Conservation (phyloP, 2,113 vertebrate species). For the Oxyruncus cristatus region DNA sequence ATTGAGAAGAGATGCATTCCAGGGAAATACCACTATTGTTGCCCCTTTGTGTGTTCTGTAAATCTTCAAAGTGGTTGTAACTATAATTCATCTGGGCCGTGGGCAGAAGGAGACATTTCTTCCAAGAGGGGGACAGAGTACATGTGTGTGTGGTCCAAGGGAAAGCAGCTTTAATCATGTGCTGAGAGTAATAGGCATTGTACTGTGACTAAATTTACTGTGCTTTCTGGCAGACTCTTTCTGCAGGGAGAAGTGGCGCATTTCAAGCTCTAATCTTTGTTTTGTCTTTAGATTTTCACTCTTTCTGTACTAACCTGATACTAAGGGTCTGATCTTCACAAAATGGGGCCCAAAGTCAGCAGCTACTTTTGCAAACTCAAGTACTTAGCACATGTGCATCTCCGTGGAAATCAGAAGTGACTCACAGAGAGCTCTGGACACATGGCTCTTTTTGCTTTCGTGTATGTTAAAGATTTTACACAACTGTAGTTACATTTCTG, state of each 20-base stretch:
- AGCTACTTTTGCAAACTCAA: neutral
- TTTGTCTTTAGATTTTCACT: conserved; percentile 61
- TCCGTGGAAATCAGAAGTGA: neutral
- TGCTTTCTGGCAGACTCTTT: conserved; percentile 33
- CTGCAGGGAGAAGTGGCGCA: conserved; percentile 12
- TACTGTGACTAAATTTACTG: conserved; percentile 59
- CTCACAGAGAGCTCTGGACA: neutral
- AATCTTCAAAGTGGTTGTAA: conserved; percentile 55
- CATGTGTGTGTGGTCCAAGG: conserved; percentile 61
- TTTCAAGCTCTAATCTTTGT: conserved; percentile 55
- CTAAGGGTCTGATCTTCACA: neutral
- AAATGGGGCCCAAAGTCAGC: conserved; percentile 7
- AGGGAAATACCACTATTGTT: conserved; percentile 38
- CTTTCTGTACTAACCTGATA: neutral
- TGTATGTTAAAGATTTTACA: neutral
- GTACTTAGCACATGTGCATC: neutral
- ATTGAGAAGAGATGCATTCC: conserved; percentile 28
- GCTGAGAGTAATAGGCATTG: conserved; percentile 50
- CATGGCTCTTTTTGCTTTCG: neutral
- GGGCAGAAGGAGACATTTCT: conserved; percentile 54
- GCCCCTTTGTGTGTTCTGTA: conserved; percentile 44
- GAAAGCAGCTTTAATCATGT: conserved; percentile 54
- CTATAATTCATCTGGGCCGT: conserved; percentile 39
- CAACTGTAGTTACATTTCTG: neutral
- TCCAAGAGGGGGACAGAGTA: conserved; percentile 25